A percentile compares a stretch with the other conserved stretches of the same genome.
These are phyloP conservation scores for Pyrgus malvae DNA, from an alignment of 2,888 invertebrate species.

Conservation along the genomic window DNA sequence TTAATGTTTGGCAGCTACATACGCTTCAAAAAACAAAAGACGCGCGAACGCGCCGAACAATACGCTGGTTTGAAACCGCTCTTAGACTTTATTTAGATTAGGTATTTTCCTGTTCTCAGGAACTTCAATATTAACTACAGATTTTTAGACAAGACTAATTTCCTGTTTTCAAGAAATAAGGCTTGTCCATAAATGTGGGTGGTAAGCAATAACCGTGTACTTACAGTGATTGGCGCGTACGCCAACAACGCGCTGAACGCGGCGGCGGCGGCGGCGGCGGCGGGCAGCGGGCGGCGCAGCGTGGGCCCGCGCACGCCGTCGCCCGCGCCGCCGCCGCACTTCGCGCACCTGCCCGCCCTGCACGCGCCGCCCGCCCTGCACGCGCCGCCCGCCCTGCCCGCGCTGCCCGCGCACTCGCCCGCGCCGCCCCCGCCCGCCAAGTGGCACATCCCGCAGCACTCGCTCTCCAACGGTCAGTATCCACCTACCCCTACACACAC, in stretches of 20 bases:
- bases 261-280: slow-evolving; percentile 28
- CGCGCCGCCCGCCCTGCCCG: slow-evolving; percentile 48
- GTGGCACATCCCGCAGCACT: slow-evolving; percentile 89
- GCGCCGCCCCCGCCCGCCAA: slow-evolving; percentile 66
- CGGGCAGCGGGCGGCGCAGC: slow-evolving; percentile 53
- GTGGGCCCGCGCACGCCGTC: slow-evolving; percentile 73
- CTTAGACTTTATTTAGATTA: too few relatives aligned
- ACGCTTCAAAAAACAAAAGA: too few relatives aligned
- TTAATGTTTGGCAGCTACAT: too few relatives aligned
- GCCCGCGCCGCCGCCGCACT: slow-evolving; percentile 66
- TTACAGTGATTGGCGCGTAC: slow-evolving; percentile 66
- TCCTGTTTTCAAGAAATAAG: too few relatives aligned
- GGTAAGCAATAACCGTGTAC: too few relatives aligned
- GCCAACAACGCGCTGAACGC: slow-evolving; percentile 53
- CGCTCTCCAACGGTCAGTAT: slow-evolving; percentile 58
- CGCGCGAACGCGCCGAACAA: too few relatives aligned
- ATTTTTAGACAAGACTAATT: too few relatives aligned
- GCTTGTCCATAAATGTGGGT: too few relatives aligned
- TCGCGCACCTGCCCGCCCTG: slow-evolving; percentile 68
- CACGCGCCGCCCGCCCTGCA: slow-evolving; percentile 55
- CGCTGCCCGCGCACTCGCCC: slow-evolving; percentile 31
- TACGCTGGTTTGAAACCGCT: too few relatives aligned
- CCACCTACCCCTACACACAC: background rate
- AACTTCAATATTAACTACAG: too few relatives aligned
- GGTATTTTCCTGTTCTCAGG: too few relatives aligned